Base-by-base conservation (phyloP, 1,140 invertebrate genomes). In the Procambarus clarkii region DNA sequence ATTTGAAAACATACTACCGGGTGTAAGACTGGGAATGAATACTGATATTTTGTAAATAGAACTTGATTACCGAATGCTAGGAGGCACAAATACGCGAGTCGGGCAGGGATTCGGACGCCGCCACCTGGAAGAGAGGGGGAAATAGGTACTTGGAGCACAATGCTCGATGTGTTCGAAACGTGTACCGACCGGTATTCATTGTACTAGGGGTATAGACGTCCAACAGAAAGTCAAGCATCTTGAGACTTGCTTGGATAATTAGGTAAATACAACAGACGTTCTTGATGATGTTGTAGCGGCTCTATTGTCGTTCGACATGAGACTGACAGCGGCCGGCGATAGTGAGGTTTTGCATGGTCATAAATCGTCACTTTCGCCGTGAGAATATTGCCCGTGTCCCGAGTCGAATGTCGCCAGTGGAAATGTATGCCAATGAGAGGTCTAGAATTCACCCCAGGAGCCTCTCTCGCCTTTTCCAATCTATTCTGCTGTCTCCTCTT, bases 401-500 rank as follows among this genome's bases (percentile, higher is more conserved):
- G 74, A 58, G 44, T 87, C 85, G 8, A 87, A 79, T 76, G 71
- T 76, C 84, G 77, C 71, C 48, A 7, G 85, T 24, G 24, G n/a
- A 60, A 86, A 79, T 86, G 34, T 86, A 79, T 78, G 50, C 85
- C 76, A 87, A 58, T 87, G 85, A 87, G 3, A 81, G 13, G 48
- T 34, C 15, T 24, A 8, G 48, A 44, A 74, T 21, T 50, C 71
- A 74, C 9, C 60, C 79, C 7, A 64, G 60, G 3, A 64, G 60
- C 58, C 81, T 79, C 77, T 79, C 77, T 79, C 69, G 8, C 84
- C 58, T 60, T 81, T 60, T 24, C 79, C 48, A 81, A 81, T 79
- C 85, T 64, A 87, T 87, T 87, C 85, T 87, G 9, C 85, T 45
- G 76, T 87, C 76, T 69, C 76, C 24, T 79, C 85, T 87, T 87